phyloP scores from a whole-genome alignment of 2,113 vertebrate genomes.

The Pluvialis apricaria region DNA sequence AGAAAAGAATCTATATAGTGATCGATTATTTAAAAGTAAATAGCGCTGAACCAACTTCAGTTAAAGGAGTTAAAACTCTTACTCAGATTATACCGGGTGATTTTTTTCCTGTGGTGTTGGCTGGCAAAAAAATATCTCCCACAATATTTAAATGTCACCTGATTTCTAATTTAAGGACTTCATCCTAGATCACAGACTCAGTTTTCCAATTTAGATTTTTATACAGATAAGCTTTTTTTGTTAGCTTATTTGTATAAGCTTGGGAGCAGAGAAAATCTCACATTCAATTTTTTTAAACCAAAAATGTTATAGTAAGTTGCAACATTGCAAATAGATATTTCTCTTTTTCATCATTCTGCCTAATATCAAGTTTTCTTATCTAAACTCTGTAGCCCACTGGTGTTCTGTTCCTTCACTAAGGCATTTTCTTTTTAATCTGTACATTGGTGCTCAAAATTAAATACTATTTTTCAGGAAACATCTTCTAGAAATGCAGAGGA shows the following conservation, averaged over 20 bases:
- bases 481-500: not conserved
- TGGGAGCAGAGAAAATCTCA: not conserved
- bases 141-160: not conserved
- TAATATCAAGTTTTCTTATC: not conserved
- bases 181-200: not conserved
- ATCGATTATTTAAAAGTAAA: not conserved
- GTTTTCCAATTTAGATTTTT: not conserved
- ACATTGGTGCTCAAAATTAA: not conserved
- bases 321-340: not conserved
- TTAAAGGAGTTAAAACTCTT: not conserved
- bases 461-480: not conserved
- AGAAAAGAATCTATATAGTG: not conserved
- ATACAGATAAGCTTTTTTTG: not conserved
- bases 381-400: not conserved
- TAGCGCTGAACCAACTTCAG: not conserved
- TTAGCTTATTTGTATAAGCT: not conserved
- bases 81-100: not conserved
- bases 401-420: not conserved
- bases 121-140: not conserved
- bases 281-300: not conserved
- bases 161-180: not conserved
- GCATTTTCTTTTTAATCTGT: not conserved
- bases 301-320: accelerated
- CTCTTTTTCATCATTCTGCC: not conserved
- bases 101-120: not conserved